Percentiles rank a stretch among this genome's conserved stretches.
These are phyloP conservation scores for Drosophila atripex DNA, from an alignment of 2,888 invertebrate species.

Conservation along the genomic window DNA sequence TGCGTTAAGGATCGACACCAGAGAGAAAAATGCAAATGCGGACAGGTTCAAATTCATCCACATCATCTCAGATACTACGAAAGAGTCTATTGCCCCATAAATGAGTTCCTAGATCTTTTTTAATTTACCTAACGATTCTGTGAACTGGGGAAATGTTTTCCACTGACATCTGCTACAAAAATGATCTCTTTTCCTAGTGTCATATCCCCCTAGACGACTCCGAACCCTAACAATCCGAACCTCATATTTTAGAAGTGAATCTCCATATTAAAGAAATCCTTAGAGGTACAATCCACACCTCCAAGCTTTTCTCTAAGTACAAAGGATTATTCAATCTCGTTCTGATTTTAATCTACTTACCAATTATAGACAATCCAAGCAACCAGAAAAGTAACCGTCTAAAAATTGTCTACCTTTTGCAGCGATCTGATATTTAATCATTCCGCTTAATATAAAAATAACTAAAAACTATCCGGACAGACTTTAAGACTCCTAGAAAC, in stretches of 20 bases:
- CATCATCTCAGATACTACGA: background rate
- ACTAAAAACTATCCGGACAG: too few relatives aligned
- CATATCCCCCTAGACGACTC: background rate
- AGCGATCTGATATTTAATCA: background rate
- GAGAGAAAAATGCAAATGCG: background rate
- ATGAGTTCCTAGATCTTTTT: too few relatives aligned
- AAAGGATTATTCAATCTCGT: background rate
- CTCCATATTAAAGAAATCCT: background rate
- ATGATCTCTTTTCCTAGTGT: background rate
- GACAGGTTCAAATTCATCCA: background rate
- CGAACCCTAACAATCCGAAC: background rate
- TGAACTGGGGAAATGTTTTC: too few relatives aligned
- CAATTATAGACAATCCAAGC: background rate
- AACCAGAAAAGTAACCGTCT: too few relatives aligned
- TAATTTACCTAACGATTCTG: background rate
- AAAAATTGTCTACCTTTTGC: background rate
- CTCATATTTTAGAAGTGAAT: background rate
- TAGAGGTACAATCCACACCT: background rate
- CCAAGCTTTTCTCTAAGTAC: background rate
- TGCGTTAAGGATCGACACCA: background rate
- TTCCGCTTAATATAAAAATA: too few relatives aligned
- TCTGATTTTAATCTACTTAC: background rate
- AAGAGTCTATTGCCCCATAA: background rate
- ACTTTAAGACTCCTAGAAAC: too few relatives aligned
- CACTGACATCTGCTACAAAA: too few relatives aligned